Evolutionary conservation across 1,140 invertebrate genomes (phyloP).

Genomic region (Lepidurus couesii): DNA sequence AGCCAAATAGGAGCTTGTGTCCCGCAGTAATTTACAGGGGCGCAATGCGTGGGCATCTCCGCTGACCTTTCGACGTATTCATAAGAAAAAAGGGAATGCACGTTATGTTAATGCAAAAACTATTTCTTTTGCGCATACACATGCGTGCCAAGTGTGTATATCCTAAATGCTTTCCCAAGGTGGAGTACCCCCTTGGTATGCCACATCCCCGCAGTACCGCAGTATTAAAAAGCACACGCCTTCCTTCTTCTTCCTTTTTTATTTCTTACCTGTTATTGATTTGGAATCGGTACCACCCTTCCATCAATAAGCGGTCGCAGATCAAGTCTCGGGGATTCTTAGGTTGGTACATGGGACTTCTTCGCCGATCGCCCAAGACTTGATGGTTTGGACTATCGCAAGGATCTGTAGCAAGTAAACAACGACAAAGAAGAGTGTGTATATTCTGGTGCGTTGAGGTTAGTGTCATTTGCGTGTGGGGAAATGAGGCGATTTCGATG

Average conservation of each 20-base stretch:
- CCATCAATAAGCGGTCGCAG: slow-evolving; percentile 32
- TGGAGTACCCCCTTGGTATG: neutral
- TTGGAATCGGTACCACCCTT: slow-evolving; percentile 36
- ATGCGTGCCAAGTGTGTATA: neutral
- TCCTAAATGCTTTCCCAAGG: neutral
- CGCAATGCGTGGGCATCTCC: slow-evolving; percentile 34
- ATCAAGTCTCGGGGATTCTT: slow-evolving; percentile 34
- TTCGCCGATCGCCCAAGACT: slow-evolving; percentile 34
- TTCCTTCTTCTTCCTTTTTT: neutral
- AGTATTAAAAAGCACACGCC: neutral
- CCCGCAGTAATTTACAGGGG: slow-evolving; percentile 36
- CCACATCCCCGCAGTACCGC: neutral
- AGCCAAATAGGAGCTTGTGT: slow-evolving; percentile 36
- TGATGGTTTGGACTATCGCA: slow-evolving; percentile 25
- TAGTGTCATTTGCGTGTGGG: neutral
- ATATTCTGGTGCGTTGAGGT: neutral
- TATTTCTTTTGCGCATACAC: neutral
- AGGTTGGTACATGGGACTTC: slow-evolving; percentile 35
- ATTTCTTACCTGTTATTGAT: slow-evolving; percentile 35
- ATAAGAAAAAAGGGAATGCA: neutral
- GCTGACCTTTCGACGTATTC: slow-evolving; percentile 31
- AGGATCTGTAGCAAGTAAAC: slow-evolving; percentile 35
- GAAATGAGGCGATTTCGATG: neutral
- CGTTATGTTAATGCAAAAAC: neutral
- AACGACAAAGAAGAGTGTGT: neutral